Evolutionary conservation across 64 coral and sea anemone species (phyloP), one percentile per base, ranked within the genome.

Genomic region (Montipora capricornis): DNA sequence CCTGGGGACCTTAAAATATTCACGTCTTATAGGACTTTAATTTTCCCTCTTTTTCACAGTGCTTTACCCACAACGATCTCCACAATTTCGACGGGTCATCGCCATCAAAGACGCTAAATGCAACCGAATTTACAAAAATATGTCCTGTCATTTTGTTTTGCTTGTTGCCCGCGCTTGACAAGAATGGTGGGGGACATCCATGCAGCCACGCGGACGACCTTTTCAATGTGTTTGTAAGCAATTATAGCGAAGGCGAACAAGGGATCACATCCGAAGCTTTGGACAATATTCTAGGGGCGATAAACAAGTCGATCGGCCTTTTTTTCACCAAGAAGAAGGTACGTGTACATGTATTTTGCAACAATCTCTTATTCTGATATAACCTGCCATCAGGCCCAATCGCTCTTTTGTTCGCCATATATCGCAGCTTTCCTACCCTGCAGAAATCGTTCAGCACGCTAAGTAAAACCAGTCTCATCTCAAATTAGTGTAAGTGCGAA

Each of bases 281-380:
- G 46, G 82, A 73, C 7, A 4, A 13, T 13, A 71, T 86, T 22
- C 66, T 86, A 44, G 66, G 71, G 8, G 44, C 24, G 17, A 19
- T 86, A n/a, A 86, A 86, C 66, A 22, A 69, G 7, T 71, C 82
- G 17, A 50, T 86, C 66, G 82, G 82, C 29, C 17, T 49, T 5
- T 71, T 71, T 86, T 86, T 86, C 20, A 86, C 82, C 8, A 3
- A 49, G 37, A 73, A 86, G 20, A 86, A 86, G 66, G 82, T 86
- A 22, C 3, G 82, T 19, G 45, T 37, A 37, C 37, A 37, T 37
- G 11, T 57, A 8, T 57, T 57, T 57, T 57, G 6, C 0, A 6
- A 57, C 53, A 57, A 57, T 57, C 53, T 8, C 53, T 8, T 57
- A 57, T 57, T 57, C 11, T 57, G 6, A 57, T 11, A 3, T 57